phyloP scores from a whole-genome alignment of 2,113 vertebrate species.

The Prunella himalayana region DNA sequence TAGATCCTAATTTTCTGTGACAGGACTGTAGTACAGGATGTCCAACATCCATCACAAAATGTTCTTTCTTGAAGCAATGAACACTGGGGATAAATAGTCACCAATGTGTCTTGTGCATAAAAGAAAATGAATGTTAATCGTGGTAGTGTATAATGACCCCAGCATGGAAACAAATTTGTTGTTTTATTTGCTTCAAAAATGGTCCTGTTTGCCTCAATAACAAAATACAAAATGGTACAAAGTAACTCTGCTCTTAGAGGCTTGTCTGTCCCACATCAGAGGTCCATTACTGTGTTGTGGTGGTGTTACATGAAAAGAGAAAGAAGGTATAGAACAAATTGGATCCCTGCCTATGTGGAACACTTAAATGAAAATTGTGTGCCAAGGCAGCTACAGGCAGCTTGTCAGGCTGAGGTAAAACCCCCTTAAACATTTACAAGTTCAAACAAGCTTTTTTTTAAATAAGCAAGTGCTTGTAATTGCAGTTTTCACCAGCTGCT shows the following conservation, averaged over 20 bases:
- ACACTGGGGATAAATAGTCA: neutral
- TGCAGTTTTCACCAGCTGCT: neutral
- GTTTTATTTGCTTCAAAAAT: neutral
- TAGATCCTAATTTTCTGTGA: neutral
- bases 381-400: neutral
- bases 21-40: neutral
- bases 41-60: neutral
- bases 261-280: neutral
- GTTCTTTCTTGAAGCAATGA: neutral
- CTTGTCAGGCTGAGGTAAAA: neutral
- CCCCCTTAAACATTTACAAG: neutral
- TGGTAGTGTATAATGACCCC: neutral
- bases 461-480: neutral
- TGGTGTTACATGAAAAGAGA: neutral
- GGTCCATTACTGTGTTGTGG: neutral
- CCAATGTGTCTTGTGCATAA: neutral
- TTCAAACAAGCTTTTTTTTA: neutral
- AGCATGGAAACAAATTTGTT: neutral
- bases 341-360: neutral
- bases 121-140: neutral
- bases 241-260: neutral
- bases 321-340: rapidly evolving
- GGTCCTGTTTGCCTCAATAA: neutral
- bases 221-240: neutral
- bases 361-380: neutral